phyloP scores from a whole-genome alignment of 2,888 invertebrate genomes.

The Ormyrus rosae region DNA sequence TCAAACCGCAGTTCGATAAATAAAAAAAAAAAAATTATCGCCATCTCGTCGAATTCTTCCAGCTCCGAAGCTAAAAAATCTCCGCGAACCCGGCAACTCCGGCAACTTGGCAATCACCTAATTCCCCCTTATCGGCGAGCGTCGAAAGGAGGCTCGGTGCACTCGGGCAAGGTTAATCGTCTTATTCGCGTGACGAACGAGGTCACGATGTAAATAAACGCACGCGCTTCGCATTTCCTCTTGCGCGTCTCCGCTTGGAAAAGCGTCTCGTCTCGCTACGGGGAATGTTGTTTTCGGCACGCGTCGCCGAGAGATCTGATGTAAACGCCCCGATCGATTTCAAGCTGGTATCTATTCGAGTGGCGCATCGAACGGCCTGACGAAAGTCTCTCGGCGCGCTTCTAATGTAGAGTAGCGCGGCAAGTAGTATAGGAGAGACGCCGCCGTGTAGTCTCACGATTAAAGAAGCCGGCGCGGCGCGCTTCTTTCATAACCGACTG shows the following conservation, averaged over 20 bases:
- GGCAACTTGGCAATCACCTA: background rate
- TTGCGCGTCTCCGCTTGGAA: background rate
- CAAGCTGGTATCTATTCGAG: slow-evolving; percentile 3
- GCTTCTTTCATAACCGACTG: slow-evolving; percentile 44
- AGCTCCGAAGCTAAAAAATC: too few species aligned
- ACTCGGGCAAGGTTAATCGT: background rate
- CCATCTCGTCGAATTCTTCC: too few species aligned
- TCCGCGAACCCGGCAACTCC: too few species aligned
- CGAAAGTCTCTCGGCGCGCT: slow-evolving; percentile 34
- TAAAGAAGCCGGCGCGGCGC: background rate
- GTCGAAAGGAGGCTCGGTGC: background rate
- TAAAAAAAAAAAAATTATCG: too few species aligned
- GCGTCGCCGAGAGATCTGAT: slow-evolving; percentile 27
- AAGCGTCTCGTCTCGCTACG: background rate
- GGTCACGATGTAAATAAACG: slow-evolving; percentile 24
- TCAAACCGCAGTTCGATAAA: too few species aligned
- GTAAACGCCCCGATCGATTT: slow-evolving; percentile 35
- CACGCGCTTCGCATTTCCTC: slow-evolving; percentile 6
- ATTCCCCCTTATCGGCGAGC: background rate
- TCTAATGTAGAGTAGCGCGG: background rate
- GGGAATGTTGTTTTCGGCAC: background rate
- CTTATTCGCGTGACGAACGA: too few species aligned
- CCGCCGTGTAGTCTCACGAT: slow-evolving; percentile 20
- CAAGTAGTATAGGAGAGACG: background rate
- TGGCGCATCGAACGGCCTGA: slow-evolving; percentile 25